Percentiles rank a stretch among this genome's conserved stretches.
These are phyloP conservation scores for Orestias chungarensis DNA, from an alignment of 2,797 vertebrate genomes.

Conservation along the genomic window DNA sequence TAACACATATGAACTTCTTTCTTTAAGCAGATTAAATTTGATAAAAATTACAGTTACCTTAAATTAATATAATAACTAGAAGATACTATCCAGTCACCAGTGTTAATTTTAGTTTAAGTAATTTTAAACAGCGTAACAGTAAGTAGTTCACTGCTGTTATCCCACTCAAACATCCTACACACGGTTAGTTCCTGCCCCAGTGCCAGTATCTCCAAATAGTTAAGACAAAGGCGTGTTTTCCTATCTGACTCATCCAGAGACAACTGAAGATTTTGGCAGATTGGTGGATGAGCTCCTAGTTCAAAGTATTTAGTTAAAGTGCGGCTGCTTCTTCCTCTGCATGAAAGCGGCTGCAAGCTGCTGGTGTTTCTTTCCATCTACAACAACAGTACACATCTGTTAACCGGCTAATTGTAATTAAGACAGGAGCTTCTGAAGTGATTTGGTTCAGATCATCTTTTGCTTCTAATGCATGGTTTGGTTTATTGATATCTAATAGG, in stretches of 20 bases:
- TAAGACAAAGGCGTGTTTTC: slow-evolving; percentile 78
- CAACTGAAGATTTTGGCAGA: slow-evolving; percentile 70
- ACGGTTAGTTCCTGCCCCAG: slow-evolving; percentile 69
- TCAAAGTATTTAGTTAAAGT: slow-evolving; percentile 66
- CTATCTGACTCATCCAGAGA: slow-evolving; percentile 74
- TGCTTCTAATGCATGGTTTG: slow-evolving; percentile 33
- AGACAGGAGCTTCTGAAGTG: slow-evolving; percentile 26
- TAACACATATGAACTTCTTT: background rate
- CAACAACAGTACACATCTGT: slow-evolving; percentile 25
- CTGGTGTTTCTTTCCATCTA: slow-evolving; percentile 38
- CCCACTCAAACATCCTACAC: slow-evolving; percentile 69
- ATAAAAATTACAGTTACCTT: slow-evolving; percentile 2
- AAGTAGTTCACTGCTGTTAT: slow-evolving; percentile 44
- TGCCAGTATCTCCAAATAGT: slow-evolving; percentile 67
- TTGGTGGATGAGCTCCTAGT: slow-evolving; percentile 65
- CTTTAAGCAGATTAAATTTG: background rate
- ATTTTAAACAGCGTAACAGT: too few species aligned
- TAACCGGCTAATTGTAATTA: slow-evolving; percentile 25
- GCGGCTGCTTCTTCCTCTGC: slow-evolving; percentile 59
- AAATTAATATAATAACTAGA: background rate
- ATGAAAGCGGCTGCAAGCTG: slow-evolving; percentile 61
- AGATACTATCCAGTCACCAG: slow-evolving; percentile 2
- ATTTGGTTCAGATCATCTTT: slow-evolving; percentile 34
- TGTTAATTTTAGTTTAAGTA: slow-evolving; percentile 22
- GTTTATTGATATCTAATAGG: slow-evolving; percentile 28